Percentiles rank a stretch among this genome's conserved stretches.
These are phyloP conservation scores for Nemapogon koenigi DNA, from an alignment of 2,888 invertebrate species.

Conservation along the genomic window DNA sequence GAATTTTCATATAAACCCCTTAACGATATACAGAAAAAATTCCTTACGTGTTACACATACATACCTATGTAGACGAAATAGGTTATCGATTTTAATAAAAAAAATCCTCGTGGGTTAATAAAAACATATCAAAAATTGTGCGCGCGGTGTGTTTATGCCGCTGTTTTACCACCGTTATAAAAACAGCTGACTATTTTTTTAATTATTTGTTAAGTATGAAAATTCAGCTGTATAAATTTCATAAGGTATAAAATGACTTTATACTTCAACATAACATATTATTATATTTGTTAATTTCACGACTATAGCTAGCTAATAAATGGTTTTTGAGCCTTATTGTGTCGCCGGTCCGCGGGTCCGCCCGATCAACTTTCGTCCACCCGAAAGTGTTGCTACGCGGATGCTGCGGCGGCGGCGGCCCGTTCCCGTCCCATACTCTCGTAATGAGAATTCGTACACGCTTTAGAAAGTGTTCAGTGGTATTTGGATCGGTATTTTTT, in stretches of 20 bases:
- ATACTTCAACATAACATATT: too few species aligned
- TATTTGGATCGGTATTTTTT: conserved; percentile 35
- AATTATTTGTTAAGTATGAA: too few species aligned
- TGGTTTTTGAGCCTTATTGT: too few species aligned
- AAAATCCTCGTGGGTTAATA: not conserved
- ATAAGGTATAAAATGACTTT: too few species aligned
- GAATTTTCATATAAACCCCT: not conserved
- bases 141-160: too few species aligned
- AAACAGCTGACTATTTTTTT: too few species aligned
- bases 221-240: too few species aligned
- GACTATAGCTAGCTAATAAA: too few species aligned
- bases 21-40: not conserved
- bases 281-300: too few species aligned
- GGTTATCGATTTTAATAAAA: not conserved
- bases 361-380: conserved; percentile 61
- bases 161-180: too few species aligned
- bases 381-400: conserved; percentile 61
- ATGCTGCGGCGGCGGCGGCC: conserved; percentile 30
- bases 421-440: conserved; percentile 36
- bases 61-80: not conserved
- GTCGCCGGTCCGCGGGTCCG: too few species aligned
- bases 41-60: not conserved
- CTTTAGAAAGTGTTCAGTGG: conserved; percentile 57
- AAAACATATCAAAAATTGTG: not conserved
- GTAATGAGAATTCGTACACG: conserved; percentile 48